phyloP scores from a whole-genome alignment of 2,888 invertebrate genomes.

The Agonopterix alstromeriana region DNA sequence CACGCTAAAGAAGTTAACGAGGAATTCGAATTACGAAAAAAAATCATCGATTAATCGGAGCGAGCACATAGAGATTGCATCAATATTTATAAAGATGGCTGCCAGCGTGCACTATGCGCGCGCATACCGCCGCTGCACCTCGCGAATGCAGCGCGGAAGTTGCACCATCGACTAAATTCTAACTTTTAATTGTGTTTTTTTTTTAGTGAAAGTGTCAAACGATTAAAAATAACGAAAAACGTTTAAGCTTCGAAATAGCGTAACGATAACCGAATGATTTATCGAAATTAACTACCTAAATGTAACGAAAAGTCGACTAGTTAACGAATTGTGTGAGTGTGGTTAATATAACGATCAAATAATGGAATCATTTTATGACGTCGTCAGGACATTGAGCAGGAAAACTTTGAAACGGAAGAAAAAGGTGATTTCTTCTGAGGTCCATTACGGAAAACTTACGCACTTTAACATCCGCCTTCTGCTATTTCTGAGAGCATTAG shows the following conservation, averaged over 20 bases:
- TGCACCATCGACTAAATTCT: slow-evolving; percentile 16
- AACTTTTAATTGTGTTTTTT: background rate
- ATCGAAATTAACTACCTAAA: too few species aligned
- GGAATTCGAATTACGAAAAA: slow-evolving; percentile 48
- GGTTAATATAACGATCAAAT: slow-evolving; percentile 3
- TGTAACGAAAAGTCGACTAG: too few species aligned
- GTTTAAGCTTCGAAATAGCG: too few species aligned
- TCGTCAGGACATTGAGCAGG: slow-evolving; percentile 61
- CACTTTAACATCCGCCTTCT: too few species aligned
- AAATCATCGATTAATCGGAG: slow-evolving; percentile 59
- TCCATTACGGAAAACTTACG: too few species aligned
- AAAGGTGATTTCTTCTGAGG: slow-evolving; percentile 35
- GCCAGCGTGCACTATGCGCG: slow-evolving; percentile 30
- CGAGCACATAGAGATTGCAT: slow-evolving; percentile 62
- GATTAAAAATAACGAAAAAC: too few species aligned
- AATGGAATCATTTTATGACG: slow-evolving; percentile 67
- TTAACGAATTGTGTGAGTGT: background rate
- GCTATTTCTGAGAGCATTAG: too few species aligned
- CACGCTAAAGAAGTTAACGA: slow-evolving; percentile 6
- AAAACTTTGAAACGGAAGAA: slow-evolving; percentile 64
- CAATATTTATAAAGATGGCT: slow-evolving; percentile 67
- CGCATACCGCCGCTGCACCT: slow-evolving; percentile 54
- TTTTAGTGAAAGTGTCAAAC: background rate
- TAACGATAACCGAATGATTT: too few species aligned
- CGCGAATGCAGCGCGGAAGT: slow-evolving; percentile 57